These are phyloP conservation scores for Neocloeon triangulifer DNA, from an alignment of 1,140 invertebrate species.

Conservation along the genomic window DNA sequence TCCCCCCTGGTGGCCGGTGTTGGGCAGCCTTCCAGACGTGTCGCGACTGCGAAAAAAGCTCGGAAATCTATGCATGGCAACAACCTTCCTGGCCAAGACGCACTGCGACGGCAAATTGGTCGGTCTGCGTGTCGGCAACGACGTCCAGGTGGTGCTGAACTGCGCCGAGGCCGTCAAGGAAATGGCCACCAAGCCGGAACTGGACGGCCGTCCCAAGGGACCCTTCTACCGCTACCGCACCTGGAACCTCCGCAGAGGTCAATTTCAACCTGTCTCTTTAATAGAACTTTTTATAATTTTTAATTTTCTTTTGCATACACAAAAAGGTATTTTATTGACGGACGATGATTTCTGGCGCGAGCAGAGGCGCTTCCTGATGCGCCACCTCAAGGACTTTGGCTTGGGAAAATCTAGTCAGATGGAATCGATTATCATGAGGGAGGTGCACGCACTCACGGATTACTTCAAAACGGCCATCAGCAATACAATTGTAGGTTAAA, in stretches of 20 bases:
- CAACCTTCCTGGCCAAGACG: conserved; percentile 13
- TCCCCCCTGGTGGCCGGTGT: conserved; percentile 20
- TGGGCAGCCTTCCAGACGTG: conserved; percentile 18
- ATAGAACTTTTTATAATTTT: neutral
- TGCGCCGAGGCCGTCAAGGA: conserved; percentile 32
- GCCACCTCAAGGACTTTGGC: conserved; percentile 33
- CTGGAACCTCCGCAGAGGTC: conserved; percentile 37
- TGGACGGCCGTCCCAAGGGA: conserved; percentile 42
- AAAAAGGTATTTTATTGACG: conserved; percentile 39
- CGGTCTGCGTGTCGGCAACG: conserved; percentile 28
- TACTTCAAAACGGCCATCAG: conserved; percentile 10
- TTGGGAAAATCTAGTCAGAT: conserved; percentile 31
- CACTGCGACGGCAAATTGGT: conserved; percentile 22
- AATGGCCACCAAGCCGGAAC: conserved; percentile 31
- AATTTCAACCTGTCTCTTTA: conserved; percentile 8
- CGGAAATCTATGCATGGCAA: conserved; percentile 16
- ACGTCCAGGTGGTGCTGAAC: conserved; percentile 33
- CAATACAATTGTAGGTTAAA: conserved; percentile 7
- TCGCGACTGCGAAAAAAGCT: conserved; percentile 11
- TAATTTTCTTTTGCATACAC: conserved; percentile 7
- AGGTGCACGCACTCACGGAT: conserved; percentile 26
- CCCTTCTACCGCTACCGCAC: conserved; percentile 37
- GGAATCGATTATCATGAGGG: conserved; percentile 28
- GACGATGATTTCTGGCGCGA: conserved; percentile 34
- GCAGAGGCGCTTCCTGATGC: conserved; percentile 30